phyloP scores from a whole-genome alignment of 1,140 invertebrate species.

The Diorhabda elongata region DNA sequence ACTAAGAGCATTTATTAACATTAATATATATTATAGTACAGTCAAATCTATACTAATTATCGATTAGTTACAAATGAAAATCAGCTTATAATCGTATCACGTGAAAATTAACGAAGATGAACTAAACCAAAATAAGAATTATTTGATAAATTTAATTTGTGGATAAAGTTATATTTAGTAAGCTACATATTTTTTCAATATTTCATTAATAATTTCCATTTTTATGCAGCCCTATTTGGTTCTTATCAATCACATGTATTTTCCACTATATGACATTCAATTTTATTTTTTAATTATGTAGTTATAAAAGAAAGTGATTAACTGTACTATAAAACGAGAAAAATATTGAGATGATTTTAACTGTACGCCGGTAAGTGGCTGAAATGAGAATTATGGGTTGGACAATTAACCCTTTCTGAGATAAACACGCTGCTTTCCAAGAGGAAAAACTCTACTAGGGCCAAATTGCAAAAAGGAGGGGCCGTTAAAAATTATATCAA shows the following conservation, averaged over 20 bases:
- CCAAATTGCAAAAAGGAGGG: slow-evolving; percentile 18
- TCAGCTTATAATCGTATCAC: too few species aligned
- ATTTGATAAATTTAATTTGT: too few species aligned
- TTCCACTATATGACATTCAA: too few species aligned
- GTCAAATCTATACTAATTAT: background rate
- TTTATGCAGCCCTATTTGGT: too few species aligned
- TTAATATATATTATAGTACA: background rate
- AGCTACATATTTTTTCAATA: too few species aligned
- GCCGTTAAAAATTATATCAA: slow-evolving; percentile 16
- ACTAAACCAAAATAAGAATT: too few species aligned
- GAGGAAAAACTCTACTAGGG: slow-evolving; percentile 14
- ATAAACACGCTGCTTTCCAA: slow-evolving; percentile 11
- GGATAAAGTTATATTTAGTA: too few species aligned
- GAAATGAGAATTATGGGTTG: slow-evolving; percentile 11
- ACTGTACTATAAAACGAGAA: slow-evolving; percentile 1
- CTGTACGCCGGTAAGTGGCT: slow-evolving; percentile 17
- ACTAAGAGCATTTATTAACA: slow-evolving; percentile 21
- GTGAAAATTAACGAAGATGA: too few species aligned
- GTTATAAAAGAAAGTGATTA: background rate
- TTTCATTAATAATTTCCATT: too few species aligned
- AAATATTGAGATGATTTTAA: background rate
- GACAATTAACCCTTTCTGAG: slow-evolving; percentile 21
- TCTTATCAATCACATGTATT: too few species aligned
- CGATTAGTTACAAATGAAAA: too few species aligned
- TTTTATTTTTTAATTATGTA: too few species aligned